phyloP scores from a whole-genome alignment of 2,888 invertebrate species.

The Ischnus inquisitorius region DNA sequence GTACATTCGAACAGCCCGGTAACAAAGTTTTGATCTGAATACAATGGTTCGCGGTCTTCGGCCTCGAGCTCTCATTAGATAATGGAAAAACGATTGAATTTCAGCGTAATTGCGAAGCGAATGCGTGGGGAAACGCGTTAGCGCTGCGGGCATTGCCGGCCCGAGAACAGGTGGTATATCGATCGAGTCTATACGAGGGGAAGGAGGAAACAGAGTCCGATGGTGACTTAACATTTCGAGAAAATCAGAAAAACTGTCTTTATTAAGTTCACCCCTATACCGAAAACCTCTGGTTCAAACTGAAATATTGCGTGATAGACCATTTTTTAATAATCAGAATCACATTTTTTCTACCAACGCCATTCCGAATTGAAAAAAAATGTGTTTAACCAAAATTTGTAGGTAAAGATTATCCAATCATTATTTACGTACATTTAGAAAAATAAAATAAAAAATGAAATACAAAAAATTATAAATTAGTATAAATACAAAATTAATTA shows the following conservation, averaged over 20 bases:
- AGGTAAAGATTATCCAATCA: too few relatives aligned
- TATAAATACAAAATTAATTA: too few relatives aligned
- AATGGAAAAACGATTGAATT: slow-evolving; percentile 65
- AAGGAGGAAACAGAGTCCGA: background rate
- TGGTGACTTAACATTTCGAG: slow-evolving; percentile 23
- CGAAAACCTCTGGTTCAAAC: background rate
- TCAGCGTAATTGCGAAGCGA: slow-evolving; percentile 48
- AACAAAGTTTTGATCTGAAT: slow-evolving; percentile 12
- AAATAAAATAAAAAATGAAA: too few relatives aligned
- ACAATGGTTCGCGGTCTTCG: slow-evolving; percentile 35
- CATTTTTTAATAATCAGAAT: background rate
- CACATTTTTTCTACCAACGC: background rate
- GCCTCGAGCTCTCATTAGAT: slow-evolving; percentile 46
- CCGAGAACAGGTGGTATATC: slow-evolving; percentile 44
- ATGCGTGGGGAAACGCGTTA: slow-evolving; percentile 4
- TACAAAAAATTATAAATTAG: too few relatives aligned
- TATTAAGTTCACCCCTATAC: background rate
- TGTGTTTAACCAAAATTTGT: background rate
- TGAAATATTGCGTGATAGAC: background rate
- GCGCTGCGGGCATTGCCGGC: background rate
- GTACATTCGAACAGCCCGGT: background rate
- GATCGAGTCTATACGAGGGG: background rate
- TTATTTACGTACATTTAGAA: too few relatives aligned
- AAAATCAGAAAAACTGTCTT: slow-evolving; percentile 19
- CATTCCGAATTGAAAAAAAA: slow-evolving; percentile 1